A percentile compares a stretch with the other conserved stretches of the same genome.
Evolutionary conservation across 2,113 vertebrate genomes (phyloP).

Genomic region (Hippoglossus stenolepis): DNA sequence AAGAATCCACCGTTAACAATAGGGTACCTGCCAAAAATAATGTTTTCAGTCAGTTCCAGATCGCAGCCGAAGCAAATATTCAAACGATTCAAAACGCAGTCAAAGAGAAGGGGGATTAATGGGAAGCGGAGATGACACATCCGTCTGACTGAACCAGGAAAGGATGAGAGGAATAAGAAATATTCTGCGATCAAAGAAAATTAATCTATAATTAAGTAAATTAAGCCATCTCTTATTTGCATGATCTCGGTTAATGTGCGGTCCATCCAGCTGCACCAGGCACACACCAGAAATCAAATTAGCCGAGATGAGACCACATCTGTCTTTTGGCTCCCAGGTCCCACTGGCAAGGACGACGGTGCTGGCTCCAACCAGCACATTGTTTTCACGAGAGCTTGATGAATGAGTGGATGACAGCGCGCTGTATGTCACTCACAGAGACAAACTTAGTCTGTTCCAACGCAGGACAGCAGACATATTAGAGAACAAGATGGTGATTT

Average conservation of each 20-base stretch:
- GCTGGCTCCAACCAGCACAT: slow-evolving; percentile 60
- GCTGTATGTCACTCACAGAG: slow-evolving; percentile 54
- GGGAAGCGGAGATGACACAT: slow-evolving; percentile 57
- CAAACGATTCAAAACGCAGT: slow-evolving; percentile 2
- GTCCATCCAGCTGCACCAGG: slow-evolving; percentile 61
- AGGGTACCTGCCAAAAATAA: slow-evolving; percentile 19
- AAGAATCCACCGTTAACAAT: too few species aligned
- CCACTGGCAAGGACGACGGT: slow-evolving; percentile 60
- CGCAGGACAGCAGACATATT: slow-evolving; percentile 52
- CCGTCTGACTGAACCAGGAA: slow-evolving; percentile 39
- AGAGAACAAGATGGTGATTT: slow-evolving; percentile 37
- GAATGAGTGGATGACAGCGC: slow-evolving; percentile 59
- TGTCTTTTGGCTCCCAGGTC: slow-evolving; percentile 71
- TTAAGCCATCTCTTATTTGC: slow-evolving; percentile 74
- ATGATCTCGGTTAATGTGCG: slow-evolving; percentile 75
- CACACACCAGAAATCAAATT: slow-evolving; percentile 78
- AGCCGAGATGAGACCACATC: slow-evolving; percentile 74
- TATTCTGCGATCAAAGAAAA: not conserved
- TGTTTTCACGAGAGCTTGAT: slow-evolving; percentile 65
- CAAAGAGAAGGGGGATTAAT: slow-evolving; percentile 39
- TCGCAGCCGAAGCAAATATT: slow-evolving; percentile 11
- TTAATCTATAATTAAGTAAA: slow-evolving; percentile 65
- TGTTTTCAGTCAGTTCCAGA: slow-evolving; percentile 13
- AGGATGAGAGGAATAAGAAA: slow-evolving; percentile 33
- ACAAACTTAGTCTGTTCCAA: slow-evolving; percentile 49